phyloP scores from a whole-genome alignment of 2,888 invertebrate genomes.

The Habrosyne pyritoides region DNA sequence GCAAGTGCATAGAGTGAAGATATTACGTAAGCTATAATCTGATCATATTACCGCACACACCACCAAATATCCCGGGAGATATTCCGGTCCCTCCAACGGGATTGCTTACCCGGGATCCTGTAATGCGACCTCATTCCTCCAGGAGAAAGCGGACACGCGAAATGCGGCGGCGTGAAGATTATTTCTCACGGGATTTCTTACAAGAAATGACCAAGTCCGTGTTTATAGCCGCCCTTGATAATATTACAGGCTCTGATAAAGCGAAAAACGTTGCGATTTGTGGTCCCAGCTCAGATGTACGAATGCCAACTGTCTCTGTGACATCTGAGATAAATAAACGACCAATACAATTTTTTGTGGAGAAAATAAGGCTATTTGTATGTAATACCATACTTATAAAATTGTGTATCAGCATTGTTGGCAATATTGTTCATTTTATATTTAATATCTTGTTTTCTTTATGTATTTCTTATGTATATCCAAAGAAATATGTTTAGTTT shows the following conservation, averaged over 20 bases:
- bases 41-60: constrained; percentile 21
- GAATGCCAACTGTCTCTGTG: not conserved
- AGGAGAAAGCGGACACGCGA: constrained; percentile 11
- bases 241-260: constrained; percentile 21
- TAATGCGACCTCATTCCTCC: constrained; percentile 28
- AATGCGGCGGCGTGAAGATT: constrained; percentile 23
- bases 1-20: not conserved
- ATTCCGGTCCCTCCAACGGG: constrained; percentile 18
- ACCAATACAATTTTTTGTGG: not conserved
- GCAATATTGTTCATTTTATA: too few species aligned
- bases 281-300: not conserved
- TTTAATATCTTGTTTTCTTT: too few species aligned
- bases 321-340: not conserved
- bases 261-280: constrained; percentile 13
- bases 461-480: too few species aligned
- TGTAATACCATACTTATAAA: not conserved
- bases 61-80: constrained; percentile 10
- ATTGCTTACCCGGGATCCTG: constrained; percentile 14
- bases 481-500: too few species aligned
- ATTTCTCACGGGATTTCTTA: constrained; percentile 27
- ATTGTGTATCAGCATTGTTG: too few species aligned
- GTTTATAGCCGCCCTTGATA: constrained; percentile 18
- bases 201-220: constrained; percentile 14
- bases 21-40: constrained; percentile 16
- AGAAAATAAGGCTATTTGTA: not conserved